phyloP scores from a whole-genome alignment of 2,113 vertebrate species.

The Archocentrus centrarchus region DNA sequence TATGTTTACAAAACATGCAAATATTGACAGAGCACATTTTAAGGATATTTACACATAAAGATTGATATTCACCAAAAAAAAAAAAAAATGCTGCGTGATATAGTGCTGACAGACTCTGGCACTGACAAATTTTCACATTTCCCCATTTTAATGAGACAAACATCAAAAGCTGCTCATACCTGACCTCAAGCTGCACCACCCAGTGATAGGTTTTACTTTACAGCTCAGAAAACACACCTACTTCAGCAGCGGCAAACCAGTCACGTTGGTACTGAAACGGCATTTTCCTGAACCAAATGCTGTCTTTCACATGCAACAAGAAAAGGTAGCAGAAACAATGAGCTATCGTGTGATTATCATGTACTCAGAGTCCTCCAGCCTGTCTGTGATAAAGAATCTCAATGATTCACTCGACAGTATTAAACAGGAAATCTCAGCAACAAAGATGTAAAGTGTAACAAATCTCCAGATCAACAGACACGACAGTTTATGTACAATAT shows the following conservation, averaged over 20 bases:
- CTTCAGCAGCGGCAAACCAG: not conserved
- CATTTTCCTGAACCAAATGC: not conserved
- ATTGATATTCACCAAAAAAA: conserved; percentile 5
- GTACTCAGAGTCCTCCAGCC: not conserved
- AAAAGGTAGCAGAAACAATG: conserved; percentile 20
- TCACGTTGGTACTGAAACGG: not conserved
- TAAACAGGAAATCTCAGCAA: conserved; percentile 18
- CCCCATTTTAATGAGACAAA: conserved; percentile 17
- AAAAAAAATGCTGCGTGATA: not conserved
- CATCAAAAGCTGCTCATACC: conserved; percentile 20
- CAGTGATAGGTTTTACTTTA: conserved; percentile 8
- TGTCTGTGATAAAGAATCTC: conserved; percentile 44
- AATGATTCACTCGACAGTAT: conserved; percentile 19
- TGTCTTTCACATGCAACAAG: conserved; percentile 12
- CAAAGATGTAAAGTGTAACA: conserved; percentile 52
- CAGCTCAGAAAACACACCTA: not conserved
- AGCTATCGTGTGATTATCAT: not conserved
- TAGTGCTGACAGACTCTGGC: conserved; percentile 9
- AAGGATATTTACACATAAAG: conserved; percentile 15
- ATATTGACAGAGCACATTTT: conserved; percentile 22
- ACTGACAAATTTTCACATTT: conserved; percentile 12
- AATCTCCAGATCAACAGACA: conserved; percentile 37
- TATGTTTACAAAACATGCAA: conserved; percentile 55
- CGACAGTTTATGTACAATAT: conserved; percentile 15
- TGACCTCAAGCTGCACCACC: conserved; percentile 1